Base-by-base conservation (phyloP, 2,113 vertebrate species). In the Channa maculata region DNA sequence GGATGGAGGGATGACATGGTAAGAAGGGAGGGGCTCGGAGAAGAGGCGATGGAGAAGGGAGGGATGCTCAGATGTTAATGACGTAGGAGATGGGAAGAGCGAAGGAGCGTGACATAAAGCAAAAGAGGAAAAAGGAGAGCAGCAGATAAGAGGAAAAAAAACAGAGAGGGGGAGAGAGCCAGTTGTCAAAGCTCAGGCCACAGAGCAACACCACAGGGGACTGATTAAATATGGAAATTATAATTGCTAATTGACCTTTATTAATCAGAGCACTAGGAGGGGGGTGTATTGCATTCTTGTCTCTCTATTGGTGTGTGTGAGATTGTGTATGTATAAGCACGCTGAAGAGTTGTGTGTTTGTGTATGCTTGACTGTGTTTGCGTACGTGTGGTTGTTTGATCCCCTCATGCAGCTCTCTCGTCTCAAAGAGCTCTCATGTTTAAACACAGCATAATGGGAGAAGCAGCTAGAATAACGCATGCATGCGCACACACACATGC, bases 161-260 rank as follows among this genome's bases (percentile, higher is more conserved):
- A 61, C 33, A 50, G 67, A 61, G 61, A 70, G n/a, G 44, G 13
- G 24, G 67, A 63, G 66, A 75, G 86, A 86, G 77, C 36, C 48
- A 76, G 79, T 87, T 88, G 88, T 91, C 86, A 85, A 81, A 86
- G 85, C 89, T 89, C 80, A 89, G 88, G 89, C 80, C 91, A 90
- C 89, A 86, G 85, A 88, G 86, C 82, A 70, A 63, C 90, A 77
- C 91, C 91, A 88, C 88, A 76, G 92, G 93, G 91, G 92, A 91
- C 91, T 94, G 92, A 94, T 94, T 95, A 93, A 93, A 94, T 94
- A 93, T 94, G 94, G 88, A 93, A 93, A 94, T 94, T 92, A 85
- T 93, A 94, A 94, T 93, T 92, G 91, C 92, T 94, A 94, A 94
- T 94, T 94, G 93, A 94, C 94, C 93, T 94, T 94, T 93, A 92